Evolutionary conservation across 37 sponge, comb jelly and placozoan species (phyloP).

Genomic region (Cladorhizidae sp.): DNA sequence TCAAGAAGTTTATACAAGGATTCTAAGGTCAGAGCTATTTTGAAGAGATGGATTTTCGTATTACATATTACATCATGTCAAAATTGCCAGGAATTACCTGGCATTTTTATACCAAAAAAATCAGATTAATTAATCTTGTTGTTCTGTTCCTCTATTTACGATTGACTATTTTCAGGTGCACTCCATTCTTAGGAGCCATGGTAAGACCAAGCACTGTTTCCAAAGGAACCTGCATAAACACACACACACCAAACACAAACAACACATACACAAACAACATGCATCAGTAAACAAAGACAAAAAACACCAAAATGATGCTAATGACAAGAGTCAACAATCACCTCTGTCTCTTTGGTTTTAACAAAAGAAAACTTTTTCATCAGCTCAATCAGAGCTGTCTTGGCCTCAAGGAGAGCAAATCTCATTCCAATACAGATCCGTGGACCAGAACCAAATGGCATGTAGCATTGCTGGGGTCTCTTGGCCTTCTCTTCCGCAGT

Average conservation of each 20-base stretch:
- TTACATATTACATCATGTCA: too few relatives aligned
- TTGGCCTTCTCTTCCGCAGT: conserved; percentile 60
- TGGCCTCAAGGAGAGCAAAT: conserved; percentile 79
- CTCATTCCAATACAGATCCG: conserved; percentile 80
- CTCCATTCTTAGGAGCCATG: conserved; percentile 61
- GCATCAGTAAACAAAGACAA: not conserved
- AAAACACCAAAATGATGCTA: not conserved
- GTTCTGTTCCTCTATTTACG: too few relatives aligned
- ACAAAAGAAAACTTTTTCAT: conserved; percentile 61
- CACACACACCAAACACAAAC: not conserved
- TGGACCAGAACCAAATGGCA: conserved; percentile 84
- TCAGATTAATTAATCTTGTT: too few relatives aligned
- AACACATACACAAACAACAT: not conserved
- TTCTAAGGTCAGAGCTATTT: too few relatives aligned
- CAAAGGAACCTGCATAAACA: conserved; percentile 34
- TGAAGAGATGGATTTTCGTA: too few relatives aligned
- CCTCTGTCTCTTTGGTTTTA: conserved; percentile 44
- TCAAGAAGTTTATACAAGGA: too few relatives aligned
- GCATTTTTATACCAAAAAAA: too few relatives aligned
- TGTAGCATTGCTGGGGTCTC: conserved; percentile 45
- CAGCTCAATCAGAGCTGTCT: conserved; percentile 59
- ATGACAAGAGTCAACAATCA: too few relatives aligned
- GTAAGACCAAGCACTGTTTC: conserved; percentile 61
- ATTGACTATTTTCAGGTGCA: conserved; percentile 30
- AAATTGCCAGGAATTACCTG: too few relatives aligned